Base-by-base conservation (phyloP, 1,140 invertebrate genomes). In the Hycleus phaleratus region DNA sequence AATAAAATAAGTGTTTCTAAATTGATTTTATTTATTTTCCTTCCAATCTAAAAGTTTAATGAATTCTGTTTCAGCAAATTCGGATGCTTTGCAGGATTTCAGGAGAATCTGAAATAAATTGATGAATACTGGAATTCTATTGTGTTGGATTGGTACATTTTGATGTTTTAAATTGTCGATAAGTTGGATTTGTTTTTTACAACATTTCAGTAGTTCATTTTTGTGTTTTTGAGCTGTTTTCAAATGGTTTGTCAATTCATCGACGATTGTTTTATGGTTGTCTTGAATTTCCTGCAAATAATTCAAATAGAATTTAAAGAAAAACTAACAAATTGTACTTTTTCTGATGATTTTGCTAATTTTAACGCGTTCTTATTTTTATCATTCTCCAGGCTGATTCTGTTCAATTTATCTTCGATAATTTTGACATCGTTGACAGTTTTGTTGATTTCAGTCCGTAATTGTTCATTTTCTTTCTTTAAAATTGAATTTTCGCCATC, bases 161-260 rank as follows among this genome's bases (percentile, higher is more conserved):
- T 81, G 78, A 59, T 75, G 79, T 52, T 78, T 79, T 6, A 81
- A 66, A 67, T 79, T 80, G 57, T 80, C 75, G 11, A 80, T 66
- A 0, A 81, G 67, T 32, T 75, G 64, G 45, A 73, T 64, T 68
- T 80, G 79, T 58, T 78, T 80, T 64, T 77, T 79, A 52, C 77
- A 79, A 3, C 73, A 75, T 60, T 76, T 73, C 32, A 77, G 43
- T 5, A 81, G 56, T 66, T 81, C 78, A 0, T 62, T 52, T 52
- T 74, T 72, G 43, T 79, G 77, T 53, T 75, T 79, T 58, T 80
- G 74, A 9, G 77, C 49, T 59, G 65, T 70, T 63, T 76, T 78
- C 6, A 77, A 32, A 1, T 67, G 59, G 32, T 60, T 11, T n/a
- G 61, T 71, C 11, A 75, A 68, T 26, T 75, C 71, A 52, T 75